Conservation (phyloP, 1,140 invertebrate genomes). For the Lepidurus apus region DNA sequence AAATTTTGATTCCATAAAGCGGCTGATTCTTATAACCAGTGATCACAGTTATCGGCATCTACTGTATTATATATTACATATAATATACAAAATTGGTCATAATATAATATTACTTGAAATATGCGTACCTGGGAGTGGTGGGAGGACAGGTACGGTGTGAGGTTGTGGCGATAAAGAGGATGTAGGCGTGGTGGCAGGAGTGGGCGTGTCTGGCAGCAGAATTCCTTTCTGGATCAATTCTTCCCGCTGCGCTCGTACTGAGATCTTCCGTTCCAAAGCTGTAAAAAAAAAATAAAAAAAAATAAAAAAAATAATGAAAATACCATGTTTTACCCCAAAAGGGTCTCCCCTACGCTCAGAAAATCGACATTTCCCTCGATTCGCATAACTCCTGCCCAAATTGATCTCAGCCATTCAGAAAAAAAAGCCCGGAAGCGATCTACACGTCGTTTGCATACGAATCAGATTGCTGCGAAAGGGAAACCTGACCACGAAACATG, state of each 20-base stretch:
- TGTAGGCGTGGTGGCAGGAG: constrained; percentile 40
- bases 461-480: neutral
- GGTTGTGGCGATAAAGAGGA: constrained; percentile 25
- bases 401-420: neutral
- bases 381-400: neutral
- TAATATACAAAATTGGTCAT: neutral
- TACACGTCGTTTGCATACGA: neutral
- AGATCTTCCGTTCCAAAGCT: constrained; percentile 97
- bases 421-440: neutral
- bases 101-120: neutral
- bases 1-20: too few relatives aligned
- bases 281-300: constrained; percentile 46
- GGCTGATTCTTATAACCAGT: too few relatives aligned
- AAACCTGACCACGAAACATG: neutral
- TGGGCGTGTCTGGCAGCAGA: constrained; percentile 78
- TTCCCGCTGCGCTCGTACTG: constrained; percentile 90
- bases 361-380: neutral
- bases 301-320: neutral
- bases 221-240: constrained; percentile 96
- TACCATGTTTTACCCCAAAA: neutral
- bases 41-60: too few relatives aligned
- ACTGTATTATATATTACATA: too few relatives aligned
- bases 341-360: neutral
- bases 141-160: constrained; percentile 32
- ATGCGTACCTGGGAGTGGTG: constrained; percentile 36